Percentiles rank a stretch among this genome's conserved stretches.
Evolutionary conservation across 2,797 vertebrate genomes (phyloP).

Genomic region (Uromys caudimaculatus): DNA sequence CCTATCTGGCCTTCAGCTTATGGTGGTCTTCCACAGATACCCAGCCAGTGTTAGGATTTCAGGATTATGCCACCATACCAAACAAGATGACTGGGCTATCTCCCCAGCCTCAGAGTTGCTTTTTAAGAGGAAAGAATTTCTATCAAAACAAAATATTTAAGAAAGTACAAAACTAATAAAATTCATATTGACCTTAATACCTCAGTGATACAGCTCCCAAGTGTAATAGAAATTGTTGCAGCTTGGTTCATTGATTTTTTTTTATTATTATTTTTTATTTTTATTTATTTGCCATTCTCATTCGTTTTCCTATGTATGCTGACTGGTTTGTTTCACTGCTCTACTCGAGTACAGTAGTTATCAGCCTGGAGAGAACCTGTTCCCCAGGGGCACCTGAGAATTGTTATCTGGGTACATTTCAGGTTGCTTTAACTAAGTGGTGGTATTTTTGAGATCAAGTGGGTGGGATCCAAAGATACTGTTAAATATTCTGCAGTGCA

Average conservation of each 20-base stretch:
- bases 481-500: background rate
- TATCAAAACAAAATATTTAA: slow-evolving; percentile 37
- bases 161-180: slow-evolving; percentile 12
- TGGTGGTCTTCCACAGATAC: background rate
- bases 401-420: slow-evolving; percentile 7
- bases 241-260: background rate
- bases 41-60: background rate
- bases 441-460: background rate
- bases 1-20: background rate
- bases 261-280: no score
- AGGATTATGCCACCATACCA: background rate
- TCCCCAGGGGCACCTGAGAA: background rate
- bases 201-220: slow-evolving; percentile 30
- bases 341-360: background rate
- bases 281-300: slow-evolving; percentile 21
- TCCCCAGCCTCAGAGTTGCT: background rate
- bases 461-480: background rate
- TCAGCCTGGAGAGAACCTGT: background rate
- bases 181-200: background rate
- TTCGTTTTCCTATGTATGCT: background rate
- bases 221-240: background rate
- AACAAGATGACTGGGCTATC: background rate
- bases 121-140: slow-evolving; percentile 12
- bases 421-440: background rate
- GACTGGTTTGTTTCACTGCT: background rate